Base-by-base conservation (phyloP, 2,797 vertebrate genomes). In the Myripristis jacobus region DNA sequence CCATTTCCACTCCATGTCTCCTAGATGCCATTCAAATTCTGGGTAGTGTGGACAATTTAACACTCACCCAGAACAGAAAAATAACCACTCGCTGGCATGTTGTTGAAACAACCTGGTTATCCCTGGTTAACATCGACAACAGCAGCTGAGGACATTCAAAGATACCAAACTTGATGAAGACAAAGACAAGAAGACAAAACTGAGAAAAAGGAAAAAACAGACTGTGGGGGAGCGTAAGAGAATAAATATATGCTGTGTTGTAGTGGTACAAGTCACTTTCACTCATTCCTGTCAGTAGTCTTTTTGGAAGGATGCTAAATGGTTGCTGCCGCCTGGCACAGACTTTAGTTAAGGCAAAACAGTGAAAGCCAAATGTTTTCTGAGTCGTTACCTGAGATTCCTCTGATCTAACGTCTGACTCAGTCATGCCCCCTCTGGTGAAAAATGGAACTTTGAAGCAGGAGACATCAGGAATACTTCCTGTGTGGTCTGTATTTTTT, bases 71-170 rank as follows among this genome's bases (percentile, higher is more conserved):
- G 56, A 54, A 25, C 16, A 22, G 56, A 44, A 44, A 15, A 48
- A 6, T 19, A 21, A 4, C 46, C 46, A 48, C 19, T 3, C 46
- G 44, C 52, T 5, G 75, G 74, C 8, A 12, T 3, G 75, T 52
- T 51, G 31, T 2, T 46, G 15, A 65, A 74, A 25, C n/a, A n/a
- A n/a, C n/a, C n/a, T 60, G 11, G 52, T 38, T 36, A 60, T 59
- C 50, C 46, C 19, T 77, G 38, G 13, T 4, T 24, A n/a, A 79
- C 71, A 50, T 63, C 63, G 22, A 21, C 52, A 56, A 31, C 66
- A 27, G 38, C 41, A 48, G 38, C 52, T 55, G 53, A 75, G 8
- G 11, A 21, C 1, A 50, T 4, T 47, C 16, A n/a, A 53, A 22
- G 51, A 75, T 50, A 16, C 46, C 12, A 21, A 58, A 59, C 68